phyloP scores from a whole-genome alignment of 2,113 vertebrate species.

The Pygathrix nemaeus region DNA sequence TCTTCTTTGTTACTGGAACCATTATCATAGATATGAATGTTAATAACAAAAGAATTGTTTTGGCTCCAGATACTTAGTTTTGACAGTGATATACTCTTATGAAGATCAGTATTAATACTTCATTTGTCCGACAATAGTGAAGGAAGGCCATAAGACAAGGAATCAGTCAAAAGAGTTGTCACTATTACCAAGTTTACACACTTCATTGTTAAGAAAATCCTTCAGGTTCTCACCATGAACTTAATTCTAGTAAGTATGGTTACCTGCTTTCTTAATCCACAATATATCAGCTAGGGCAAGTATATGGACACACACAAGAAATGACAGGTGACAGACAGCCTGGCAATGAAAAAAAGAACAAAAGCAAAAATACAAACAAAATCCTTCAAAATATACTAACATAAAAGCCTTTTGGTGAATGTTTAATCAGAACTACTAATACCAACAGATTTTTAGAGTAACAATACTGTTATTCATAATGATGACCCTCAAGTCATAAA shows the following conservation, averaged over 20 bases:
- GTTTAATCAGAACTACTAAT: slow-evolving; percentile 23
- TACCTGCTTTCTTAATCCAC: slow-evolving; percentile 39
- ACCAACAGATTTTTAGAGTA: neutral
- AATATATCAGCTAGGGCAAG: neutral
- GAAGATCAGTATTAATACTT: slow-evolving; percentile 43
- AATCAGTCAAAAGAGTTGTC: slow-evolving; percentile 10
- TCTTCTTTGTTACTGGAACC: slow-evolving; percentile 37
- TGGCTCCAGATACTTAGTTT: slow-evolving; percentile 38
- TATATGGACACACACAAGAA: slow-evolving; percentile 43
- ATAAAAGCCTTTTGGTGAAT: slow-evolving; percentile 27
- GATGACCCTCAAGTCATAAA: neutral
- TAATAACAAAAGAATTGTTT: neutral
- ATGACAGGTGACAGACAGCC: neutral
- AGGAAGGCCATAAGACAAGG: neutral
- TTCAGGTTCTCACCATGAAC: neutral
- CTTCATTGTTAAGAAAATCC: slow-evolving; percentile 35
- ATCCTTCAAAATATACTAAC: slow-evolving; percentile 26
- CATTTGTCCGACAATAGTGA: slow-evolving; percentile 29
- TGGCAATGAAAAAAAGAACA: slow-evolving; percentile 41
- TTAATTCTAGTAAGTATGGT: neutral
- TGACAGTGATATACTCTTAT: slow-evolving; percentile 10
- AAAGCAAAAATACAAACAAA: slow-evolving; percentile 51
- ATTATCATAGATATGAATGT: neutral
- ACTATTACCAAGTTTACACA: neutral
- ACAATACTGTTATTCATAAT: slow-evolving; percentile 30